These are phyloP conservation scores for Leucozona laternaria DNA, from an alignment of 2,888 invertebrate species.

Conservation along the genomic window DNA sequence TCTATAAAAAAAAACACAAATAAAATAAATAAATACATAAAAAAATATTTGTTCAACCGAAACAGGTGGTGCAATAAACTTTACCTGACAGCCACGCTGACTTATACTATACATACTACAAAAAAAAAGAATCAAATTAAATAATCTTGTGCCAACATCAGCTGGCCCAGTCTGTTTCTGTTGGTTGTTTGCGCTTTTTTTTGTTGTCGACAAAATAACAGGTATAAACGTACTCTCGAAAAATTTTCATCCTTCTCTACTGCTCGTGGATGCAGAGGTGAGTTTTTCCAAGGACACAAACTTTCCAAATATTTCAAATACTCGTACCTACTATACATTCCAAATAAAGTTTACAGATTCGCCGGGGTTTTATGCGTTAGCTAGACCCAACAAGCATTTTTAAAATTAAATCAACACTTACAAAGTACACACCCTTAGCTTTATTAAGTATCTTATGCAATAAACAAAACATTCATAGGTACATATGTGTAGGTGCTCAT, in stretches of 20 bases:
- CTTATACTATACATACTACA: constrained; percentile 2
- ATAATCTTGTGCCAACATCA: constrained; percentile 58
- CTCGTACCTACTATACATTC: too few relatives aligned
- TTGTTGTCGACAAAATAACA: neutral
- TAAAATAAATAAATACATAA: neutral
- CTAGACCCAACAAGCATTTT: neutral
- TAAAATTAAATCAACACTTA: neutral
- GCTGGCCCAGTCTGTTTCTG: constrained; percentile 44
- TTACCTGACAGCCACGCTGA: constrained; percentile 44
- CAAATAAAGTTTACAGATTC: neutral
- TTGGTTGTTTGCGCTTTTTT: constrained; percentile 7
- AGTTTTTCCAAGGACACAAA: neutral
- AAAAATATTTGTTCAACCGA: constrained; percentile 51
- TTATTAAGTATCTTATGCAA: too few relatives aligned
- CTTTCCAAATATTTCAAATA: neutral
- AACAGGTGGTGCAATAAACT: constrained; percentile 69
- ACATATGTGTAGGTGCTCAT: too few relatives aligned
- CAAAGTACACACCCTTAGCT: too few relatives aligned
- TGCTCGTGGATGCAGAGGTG: neutral
- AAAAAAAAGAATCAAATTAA: constrained; percentile 29
- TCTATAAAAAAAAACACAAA: neutral
- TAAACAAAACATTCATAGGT: too few relatives aligned
- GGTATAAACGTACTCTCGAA: neutral
- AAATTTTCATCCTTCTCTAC: constrained; percentile 2
- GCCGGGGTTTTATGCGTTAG: too few relatives aligned